These are phyloP conservation scores for Brachypteracias leptosomus DNA, from an alignment of 2,113 vertebrate genomes.

Conservation along the genomic window DNA sequence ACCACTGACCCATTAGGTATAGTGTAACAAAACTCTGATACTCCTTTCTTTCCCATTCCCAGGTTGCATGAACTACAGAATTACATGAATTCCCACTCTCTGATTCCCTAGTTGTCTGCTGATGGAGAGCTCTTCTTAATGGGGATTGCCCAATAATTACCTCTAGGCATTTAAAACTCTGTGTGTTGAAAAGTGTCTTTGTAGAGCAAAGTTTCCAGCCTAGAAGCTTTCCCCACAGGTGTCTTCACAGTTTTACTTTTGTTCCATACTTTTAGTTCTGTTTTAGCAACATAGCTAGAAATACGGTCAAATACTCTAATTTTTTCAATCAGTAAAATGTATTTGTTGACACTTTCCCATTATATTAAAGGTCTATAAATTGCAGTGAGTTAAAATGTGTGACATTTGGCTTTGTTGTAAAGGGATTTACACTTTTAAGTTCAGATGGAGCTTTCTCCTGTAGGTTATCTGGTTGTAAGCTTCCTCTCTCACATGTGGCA, in stretches of 20 bases:
- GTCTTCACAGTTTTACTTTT: not conserved
- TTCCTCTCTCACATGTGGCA: not conserved
- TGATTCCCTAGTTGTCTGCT: not conserved
- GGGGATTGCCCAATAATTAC: not conserved
- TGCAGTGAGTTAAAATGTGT: not conserved
- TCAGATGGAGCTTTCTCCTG: not conserved
- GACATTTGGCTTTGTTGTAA: not conserved
- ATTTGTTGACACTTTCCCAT: not conserved
- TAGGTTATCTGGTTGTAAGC: not conserved
- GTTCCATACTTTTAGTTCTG: not conserved
- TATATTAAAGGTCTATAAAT: not conserved
- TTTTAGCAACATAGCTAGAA: not conserved
- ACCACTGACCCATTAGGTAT: not conserved
- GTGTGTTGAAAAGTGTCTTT: not conserved
- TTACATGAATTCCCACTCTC: not conserved
- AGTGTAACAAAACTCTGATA: not conserved
- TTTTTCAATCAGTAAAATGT: not conserved
- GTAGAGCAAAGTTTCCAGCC: not conserved
- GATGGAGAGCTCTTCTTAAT: not conserved
- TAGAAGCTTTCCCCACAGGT: not conserved
- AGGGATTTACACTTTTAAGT: not conserved
- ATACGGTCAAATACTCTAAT: not conserved
- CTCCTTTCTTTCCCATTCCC: not conserved
- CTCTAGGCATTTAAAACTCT: not conserved
- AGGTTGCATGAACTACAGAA: not conserved